A percentile compares a stretch with the other conserved stretches of the same genome.
phyloP scores from a whole-genome alignment of 2,888 invertebrate species.

The Acleris holmiana region DNA sequence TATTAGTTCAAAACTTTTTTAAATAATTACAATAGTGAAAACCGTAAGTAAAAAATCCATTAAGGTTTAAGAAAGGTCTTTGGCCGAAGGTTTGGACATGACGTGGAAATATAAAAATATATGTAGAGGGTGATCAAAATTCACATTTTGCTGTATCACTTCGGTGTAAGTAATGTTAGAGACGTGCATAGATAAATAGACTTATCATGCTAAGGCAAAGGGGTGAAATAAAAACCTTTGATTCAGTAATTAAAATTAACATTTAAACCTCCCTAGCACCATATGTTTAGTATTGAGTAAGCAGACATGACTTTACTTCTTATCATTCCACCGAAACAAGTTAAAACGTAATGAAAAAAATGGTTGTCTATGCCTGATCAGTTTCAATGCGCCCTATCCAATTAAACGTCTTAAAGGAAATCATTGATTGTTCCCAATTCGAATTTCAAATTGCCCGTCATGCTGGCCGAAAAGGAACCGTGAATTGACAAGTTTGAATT shows the following conservation, averaged over 20 bases:
- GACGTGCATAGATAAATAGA: neutral
- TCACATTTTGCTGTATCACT: neutral
- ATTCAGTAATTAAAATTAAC: conserved; percentile 42
- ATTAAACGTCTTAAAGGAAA: conserved; percentile 71
- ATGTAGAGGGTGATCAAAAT: no score
- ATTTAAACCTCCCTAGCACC: conserved; percentile 47
- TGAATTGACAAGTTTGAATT: conserved; percentile 70
- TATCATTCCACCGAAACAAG: conserved; percentile 11
- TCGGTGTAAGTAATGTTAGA: neutral
- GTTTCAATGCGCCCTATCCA: conserved; percentile 63
- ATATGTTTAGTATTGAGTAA: conserved; percentile 57
- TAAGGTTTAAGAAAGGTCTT: no score
- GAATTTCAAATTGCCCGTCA: conserved; percentile 58
- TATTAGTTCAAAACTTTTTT: neutral
- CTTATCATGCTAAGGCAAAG: conserved; percentile 14
- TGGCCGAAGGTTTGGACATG: no score
- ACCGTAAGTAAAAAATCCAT: no score
- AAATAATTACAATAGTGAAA: no score
- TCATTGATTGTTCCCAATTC: conserved; percentile 56
- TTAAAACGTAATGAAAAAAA: conserved; percentile 19
- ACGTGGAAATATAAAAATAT: no score
- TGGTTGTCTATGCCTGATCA: conserved; percentile 47
- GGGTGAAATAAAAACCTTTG: conserved; percentile 26
- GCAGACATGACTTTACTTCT: conserved; percentile 60
- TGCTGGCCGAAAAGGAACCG: conserved; percentile 63